Evolutionary conservation across 2,113 vertebrate genomes (phyloP).

Genomic region (Hemibagrus wyckioides): DNA sequence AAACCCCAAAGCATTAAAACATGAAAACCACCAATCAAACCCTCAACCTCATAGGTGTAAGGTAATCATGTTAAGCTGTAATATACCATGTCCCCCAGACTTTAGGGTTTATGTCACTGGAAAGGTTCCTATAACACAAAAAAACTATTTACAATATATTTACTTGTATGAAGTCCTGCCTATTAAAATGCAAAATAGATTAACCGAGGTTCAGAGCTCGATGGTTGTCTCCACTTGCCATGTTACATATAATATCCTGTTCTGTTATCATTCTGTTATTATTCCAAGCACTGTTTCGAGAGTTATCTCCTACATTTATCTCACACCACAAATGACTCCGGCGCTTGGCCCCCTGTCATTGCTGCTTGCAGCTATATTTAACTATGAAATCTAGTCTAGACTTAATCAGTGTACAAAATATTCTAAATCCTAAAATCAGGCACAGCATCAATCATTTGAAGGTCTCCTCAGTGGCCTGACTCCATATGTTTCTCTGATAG

Average conservation of each 20-base stretch:
- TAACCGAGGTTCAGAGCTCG: background rate
- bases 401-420: constrained; percentile 6
- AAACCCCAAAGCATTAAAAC: no score
- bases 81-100: no score
- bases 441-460: constrained; percentile 1
- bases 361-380: background rate
- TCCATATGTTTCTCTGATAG: background rate
- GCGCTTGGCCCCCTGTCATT: background rate
- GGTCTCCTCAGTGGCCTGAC: background rate
- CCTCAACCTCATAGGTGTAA: no score
- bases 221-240: background rate
- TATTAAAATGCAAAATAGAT: background rate
- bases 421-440: background rate
- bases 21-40: no score
- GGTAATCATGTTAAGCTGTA: no score
- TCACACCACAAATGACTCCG: background rate
- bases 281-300: background rate
- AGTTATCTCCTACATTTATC: background rate
- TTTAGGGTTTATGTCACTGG: background rate
- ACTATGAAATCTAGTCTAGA: constrained; percentile 18
- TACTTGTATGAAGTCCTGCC: background rate
- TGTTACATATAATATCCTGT: background rate
- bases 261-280: background rate
- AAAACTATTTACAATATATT: background rate
- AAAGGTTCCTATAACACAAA: background rate